Evolutionary conservation across 2,888 invertebrate genomes (phyloP).

Genomic region (Uropetala carovei): DNA sequence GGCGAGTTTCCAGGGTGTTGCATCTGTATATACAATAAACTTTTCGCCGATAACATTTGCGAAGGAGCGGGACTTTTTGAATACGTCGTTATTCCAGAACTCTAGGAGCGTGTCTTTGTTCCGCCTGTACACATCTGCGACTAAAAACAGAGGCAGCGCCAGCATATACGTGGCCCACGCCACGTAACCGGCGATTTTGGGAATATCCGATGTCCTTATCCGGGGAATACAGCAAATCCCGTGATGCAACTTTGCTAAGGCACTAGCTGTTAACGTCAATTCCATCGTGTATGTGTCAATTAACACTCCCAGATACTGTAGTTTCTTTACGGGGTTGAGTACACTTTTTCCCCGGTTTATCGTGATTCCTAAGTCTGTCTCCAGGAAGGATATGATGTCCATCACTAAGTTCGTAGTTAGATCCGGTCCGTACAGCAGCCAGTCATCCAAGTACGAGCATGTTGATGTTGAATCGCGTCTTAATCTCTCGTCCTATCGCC

Average conservation of each 20-base stretch:
- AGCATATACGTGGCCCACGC: neutral
- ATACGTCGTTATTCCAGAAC: neutral
- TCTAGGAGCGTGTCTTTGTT: no score
- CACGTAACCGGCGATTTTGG: neutral
- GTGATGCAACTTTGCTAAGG: neutral
- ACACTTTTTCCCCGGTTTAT: neutral
- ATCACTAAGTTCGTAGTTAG: accelerated
- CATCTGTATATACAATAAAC: neutral
- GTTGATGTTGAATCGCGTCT: neutral
- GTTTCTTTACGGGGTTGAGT: accelerated
- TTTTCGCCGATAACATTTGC: accelerated
- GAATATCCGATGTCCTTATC: neutral
- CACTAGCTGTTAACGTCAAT: neutral
- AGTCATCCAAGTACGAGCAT: neutral
- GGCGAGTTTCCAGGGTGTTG: neutral
- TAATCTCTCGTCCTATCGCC: neutral
- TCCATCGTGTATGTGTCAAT: neutral
- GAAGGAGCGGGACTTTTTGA: neutral
- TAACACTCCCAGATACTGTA: neutral
- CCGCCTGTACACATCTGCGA: neutral
- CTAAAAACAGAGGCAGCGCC: neutral
- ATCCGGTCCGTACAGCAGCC: neutral
- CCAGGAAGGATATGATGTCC: neutral
- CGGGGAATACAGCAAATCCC: neutral
- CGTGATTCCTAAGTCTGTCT: neutral